Evolutionary conservation across 2,888 invertebrate genomes (phyloP).

Genomic region (Therioaphis trifolii): DNA sequence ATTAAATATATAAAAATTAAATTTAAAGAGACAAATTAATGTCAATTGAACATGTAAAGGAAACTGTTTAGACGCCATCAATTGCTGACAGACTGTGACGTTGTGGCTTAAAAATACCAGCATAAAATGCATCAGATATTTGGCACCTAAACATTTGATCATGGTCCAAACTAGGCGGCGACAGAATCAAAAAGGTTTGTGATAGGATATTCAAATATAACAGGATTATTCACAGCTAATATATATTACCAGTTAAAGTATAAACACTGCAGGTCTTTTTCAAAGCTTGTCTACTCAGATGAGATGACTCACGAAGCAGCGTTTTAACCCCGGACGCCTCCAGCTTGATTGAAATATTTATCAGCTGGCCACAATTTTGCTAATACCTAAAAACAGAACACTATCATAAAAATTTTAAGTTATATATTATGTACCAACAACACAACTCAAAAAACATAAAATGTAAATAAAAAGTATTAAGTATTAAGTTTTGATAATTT

Average conservation of each 20-base stretch:
- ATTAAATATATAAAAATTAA: neutral
- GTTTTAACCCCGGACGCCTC: constrained; percentile 60
- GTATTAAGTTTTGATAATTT: too few species aligned
- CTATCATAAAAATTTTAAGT: neutral
- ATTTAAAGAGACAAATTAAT: constrained; percentile 40
- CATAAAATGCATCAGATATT: constrained; percentile 56
- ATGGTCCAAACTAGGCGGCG: constrained; percentile 37
- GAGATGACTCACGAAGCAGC: constrained; percentile 57
- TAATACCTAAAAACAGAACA: constrained; percentile 42
- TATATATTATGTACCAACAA: neutral
- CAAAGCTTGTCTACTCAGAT: constrained; percentile 57
- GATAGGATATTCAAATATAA: constrained; percentile 53
- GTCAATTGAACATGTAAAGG: constrained; percentile 23
- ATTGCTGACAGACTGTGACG: constrained; percentile 58
- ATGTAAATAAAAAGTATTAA: neutral
- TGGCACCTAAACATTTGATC: constrained; percentile 50
- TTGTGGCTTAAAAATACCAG: constrained; percentile 60
- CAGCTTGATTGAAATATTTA: constrained; percentile 55
- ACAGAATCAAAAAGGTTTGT: constrained; percentile 49
- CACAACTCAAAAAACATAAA: neutral
- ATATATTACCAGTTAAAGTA: constrained; percentile 59
- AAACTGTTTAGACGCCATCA: constrained; percentile 46
- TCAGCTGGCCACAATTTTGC: constrained; percentile 51
- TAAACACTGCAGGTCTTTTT: constrained; percentile 54
- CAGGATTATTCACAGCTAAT: constrained; percentile 2